phyloP scores from a whole-genome alignment of 2,888 invertebrate species.

The Willowsia nigromaculata region DNA sequence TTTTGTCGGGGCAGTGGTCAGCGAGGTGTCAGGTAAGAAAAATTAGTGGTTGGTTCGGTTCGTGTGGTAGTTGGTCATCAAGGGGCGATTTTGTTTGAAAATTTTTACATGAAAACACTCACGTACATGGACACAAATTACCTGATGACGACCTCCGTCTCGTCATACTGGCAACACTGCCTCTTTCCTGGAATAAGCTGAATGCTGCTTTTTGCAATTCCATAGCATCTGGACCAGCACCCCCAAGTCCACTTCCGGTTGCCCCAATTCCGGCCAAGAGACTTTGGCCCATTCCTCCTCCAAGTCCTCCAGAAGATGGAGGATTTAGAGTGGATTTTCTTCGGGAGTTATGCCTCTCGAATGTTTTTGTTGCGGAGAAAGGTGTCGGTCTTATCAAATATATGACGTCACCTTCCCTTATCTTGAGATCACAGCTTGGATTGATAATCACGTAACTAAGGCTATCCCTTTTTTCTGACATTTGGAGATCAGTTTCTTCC shows the following conservation, averaged over 20 bases:
- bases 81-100: not conserved
- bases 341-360: slow-evolving; percentile 93
- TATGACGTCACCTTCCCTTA: slow-evolving; percentile 98
- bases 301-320: not conserved
- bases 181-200: slow-evolving; percentile 70
- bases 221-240: slow-evolving; percentile 67
- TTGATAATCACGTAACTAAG: slow-evolving; percentile 99
- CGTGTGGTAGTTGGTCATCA: not conserved
- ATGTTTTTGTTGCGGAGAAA: slow-evolving; percentile 96
- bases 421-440: slow-evolving; percentile 96
- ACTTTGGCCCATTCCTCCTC: slow-evolving; percentile 3
- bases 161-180: slow-evolving; percentile 34
- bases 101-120: not conserved
- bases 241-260: not conserved
- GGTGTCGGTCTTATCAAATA: slow-evolving; percentile 92
- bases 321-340: slow-evolving; percentile 83
- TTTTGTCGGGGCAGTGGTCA: too few relatives aligned
- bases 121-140: slow-evolving; percentile 41
- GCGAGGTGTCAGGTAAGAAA: too few relatives aligned
- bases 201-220: slow-evolving; percentile 77
- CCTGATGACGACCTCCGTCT: slow-evolving; percentile 72
- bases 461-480: slow-evolving; percentile 94
- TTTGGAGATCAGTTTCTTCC: slow-evolving; percentile 87
- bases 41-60: too few relatives aligned
- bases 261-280: not conserved